phyloP scores from a whole-genome alignment of 2,888 invertebrate genomes.

The Heliothis peltigera region DNA sequence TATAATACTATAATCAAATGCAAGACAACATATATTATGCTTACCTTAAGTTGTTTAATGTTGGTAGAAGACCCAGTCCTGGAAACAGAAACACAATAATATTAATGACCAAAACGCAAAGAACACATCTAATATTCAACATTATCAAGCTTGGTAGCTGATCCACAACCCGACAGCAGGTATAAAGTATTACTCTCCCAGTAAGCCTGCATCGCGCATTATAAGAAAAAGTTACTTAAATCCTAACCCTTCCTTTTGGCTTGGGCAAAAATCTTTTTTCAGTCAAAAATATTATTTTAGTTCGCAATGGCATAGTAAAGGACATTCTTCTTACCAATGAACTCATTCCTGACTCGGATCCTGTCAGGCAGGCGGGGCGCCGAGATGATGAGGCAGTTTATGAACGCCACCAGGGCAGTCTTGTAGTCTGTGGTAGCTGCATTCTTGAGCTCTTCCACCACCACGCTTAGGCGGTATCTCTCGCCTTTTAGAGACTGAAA shows the following conservation, averaged over 20 bases:
- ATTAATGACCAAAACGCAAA: neutral
- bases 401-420: conserved; percentile 97
- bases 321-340: conserved; percentile 93
- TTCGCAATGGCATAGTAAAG: neutral
- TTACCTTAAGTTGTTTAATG: conserved; percentile 96
- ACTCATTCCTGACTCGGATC: conserved; percentile 97
- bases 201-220: too few relatives aligned
- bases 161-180: too few relatives aligned
- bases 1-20: neutral
- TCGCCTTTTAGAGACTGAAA: conserved; percentile 95
- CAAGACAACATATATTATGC: conserved; percentile 61
- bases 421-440: conserved; percentile 96
- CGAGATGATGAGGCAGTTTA: conserved; percentile 98
- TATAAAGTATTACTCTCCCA: too few relatives aligned
- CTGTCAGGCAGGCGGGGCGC: conserved; percentile 96
- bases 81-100: conserved; percentile 71
- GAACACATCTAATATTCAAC: neutral
- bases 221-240: too few relatives aligned
- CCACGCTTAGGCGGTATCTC: conserved; percentile 96
- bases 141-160: neutral
- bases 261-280: too few relatives aligned
- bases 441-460: conserved; percentile 96
- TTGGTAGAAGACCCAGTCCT: conserved; percentile 97
- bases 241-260: too few relatives aligned
- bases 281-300: too few relatives aligned